These are phyloP conservation scores for Carettochelys insculpta DNA, from an alignment of 2,113 vertebrate species.

Conservation along the genomic window DNA sequence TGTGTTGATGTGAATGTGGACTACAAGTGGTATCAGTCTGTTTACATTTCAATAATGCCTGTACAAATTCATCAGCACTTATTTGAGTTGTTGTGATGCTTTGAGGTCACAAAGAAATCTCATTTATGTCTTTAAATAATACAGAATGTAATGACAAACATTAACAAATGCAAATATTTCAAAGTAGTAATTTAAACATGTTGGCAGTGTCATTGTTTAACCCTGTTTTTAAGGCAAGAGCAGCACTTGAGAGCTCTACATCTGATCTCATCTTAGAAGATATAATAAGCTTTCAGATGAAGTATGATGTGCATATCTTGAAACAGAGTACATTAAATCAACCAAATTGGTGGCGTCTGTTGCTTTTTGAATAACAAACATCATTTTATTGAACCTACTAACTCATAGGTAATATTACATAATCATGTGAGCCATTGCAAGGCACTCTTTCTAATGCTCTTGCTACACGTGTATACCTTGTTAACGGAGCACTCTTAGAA, in stretches of 20 bases:
- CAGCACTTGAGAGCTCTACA: background rate
- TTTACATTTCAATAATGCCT: background rate
- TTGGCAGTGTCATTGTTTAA: background rate
- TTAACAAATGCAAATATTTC: background rate
- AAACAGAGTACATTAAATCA: background rate
- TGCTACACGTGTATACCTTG: background rate
- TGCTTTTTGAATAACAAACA: background rate
- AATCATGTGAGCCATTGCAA: background rate
- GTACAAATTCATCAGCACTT: background rate
- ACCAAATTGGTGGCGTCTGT: background rate
- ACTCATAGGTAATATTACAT: background rate
- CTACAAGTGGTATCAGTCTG: background rate
- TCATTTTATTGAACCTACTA: background rate
- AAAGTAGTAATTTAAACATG: background rate
- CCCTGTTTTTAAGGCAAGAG: background rate
- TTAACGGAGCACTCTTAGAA: background rate
- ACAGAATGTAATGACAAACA: background rate
- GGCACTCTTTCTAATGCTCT: background rate
- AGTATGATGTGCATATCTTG: background rate
- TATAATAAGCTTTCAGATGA: background rate
- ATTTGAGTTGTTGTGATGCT: background rate
- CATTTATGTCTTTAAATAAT: background rate
- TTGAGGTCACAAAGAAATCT: background rate
- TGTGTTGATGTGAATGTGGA: background rate
- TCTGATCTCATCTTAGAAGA: background rate